Evolutionary conservation across 2,888 invertebrate species (phyloP).

Genomic region (Lasius platythorax): DNA sequence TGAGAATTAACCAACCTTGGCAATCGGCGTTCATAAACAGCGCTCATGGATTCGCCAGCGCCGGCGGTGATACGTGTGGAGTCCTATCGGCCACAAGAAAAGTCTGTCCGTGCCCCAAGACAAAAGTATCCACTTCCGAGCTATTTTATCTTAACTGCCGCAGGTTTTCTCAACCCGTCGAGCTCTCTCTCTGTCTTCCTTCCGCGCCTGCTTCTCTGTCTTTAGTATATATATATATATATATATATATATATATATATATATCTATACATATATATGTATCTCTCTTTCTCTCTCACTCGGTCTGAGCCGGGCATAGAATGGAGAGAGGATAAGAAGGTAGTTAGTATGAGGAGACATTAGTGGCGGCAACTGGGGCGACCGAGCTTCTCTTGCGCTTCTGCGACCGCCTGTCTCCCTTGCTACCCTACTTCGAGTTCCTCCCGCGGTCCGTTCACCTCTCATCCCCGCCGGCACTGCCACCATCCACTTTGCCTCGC

Average conservation of each 20-base stretch:
- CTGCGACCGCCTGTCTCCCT: conserved; percentile 60
- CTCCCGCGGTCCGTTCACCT: conserved; percentile 51
- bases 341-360: conserved; percentile 82
- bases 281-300: conserved; percentile 24
- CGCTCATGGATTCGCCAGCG: conserved; percentile 21
- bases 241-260: conserved; percentile 2
- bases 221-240: not conserved
- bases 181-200: conserved; percentile 35
- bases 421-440: conserved; percentile 54
- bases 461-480: conserved; percentile 29
- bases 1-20: conserved; percentile 70
- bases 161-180: conserved; percentile 72
- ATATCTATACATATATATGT: conserved; percentile 9
- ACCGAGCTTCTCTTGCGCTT: conserved; percentile 70
- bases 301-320: conserved; percentile 54
- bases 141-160: conserved; percentile 79
- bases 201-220: conserved; percentile 5
- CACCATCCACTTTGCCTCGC: conserved; percentile 49
- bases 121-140: conserved; percentile 76
- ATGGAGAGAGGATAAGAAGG: conserved; percentile 78
- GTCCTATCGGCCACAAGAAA: conserved; percentile 59
- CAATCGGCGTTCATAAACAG: conserved; percentile 69
- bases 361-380: conserved; percentile 80
- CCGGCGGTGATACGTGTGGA: conserved; percentile 27
- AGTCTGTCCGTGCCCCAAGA: conserved; percentile 65